phyloP scores from a whole-genome alignment of 1,140 invertebrate species.

The Caenorhabditis elegans region WBcel235 BX284603.4:7630501-7631000 shows the following conservation, averaged over 20 bases:
- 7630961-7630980: neutral
- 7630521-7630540: neutral
- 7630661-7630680: too few species aligned
- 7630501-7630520: neutral
- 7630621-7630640: neutral
- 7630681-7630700: too few species aligned
- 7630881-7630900: constrained; percentile 18
- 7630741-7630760: neutral
- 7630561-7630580: neutral
- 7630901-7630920: neutral
- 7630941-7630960: constrained; percentile 41
- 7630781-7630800: neutral
- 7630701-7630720: too few species aligned
- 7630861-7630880: neutral
- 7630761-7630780: neutral
- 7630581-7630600: neutral
- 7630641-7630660: too few species aligned
- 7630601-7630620: neutral
- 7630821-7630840: neutral
- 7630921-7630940: neutral
- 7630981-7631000: constrained; percentile 1
- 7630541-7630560: neutral
- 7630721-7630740: too few species aligned
- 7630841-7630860: neutral
- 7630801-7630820: neutral